Evolutionary conservation across 2,797 vertebrate species (phyloP).

Genomic region (Pogoniulus pusillus): DNA sequence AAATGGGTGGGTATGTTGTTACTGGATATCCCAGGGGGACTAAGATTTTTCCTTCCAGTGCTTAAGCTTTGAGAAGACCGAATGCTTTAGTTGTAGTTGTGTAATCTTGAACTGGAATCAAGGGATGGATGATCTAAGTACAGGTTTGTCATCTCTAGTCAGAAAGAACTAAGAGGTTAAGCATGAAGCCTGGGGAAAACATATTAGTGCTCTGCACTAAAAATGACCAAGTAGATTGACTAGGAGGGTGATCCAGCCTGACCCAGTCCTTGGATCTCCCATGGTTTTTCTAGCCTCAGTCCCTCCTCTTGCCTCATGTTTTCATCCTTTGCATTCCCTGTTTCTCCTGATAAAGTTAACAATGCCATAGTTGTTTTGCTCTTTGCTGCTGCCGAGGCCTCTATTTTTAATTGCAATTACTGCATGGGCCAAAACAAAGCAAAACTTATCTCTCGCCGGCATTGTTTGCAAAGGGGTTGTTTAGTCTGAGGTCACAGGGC

Average conservation of each 20-base stretch:
- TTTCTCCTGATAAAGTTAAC: conserved; percentile 60
- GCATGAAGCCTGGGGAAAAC: background rate
- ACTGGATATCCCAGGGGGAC: background rate
- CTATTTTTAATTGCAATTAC: conserved; percentile 61
- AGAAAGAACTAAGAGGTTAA: background rate
- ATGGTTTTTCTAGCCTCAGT: background rate
- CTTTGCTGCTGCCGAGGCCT: background rate
- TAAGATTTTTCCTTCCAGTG: conserved; percentile 10
- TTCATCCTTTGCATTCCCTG: conserved; percentile 5
- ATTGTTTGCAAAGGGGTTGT: conserved; percentile 38
- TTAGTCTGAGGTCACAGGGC: background rate
- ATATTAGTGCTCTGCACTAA: background rate
- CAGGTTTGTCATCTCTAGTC: background rate
- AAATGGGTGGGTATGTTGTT: background rate
- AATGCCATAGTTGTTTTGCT: conserved; percentile 50
- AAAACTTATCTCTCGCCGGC: conserved; percentile 23
- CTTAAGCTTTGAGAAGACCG: background rate
- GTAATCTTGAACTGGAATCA: background rate
- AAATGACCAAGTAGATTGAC: background rate
- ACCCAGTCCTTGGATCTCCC: background rate
- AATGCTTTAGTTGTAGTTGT: background rate
- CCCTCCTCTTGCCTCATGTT: background rate
- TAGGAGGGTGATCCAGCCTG: fast-evolving
- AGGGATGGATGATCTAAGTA: conserved; percentile 6
- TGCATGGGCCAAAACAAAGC: conserved; percentile 31